phyloP scores from a whole-genome alignment of 1,140 invertebrate species.

The Neodiprion virginianus region DNA sequence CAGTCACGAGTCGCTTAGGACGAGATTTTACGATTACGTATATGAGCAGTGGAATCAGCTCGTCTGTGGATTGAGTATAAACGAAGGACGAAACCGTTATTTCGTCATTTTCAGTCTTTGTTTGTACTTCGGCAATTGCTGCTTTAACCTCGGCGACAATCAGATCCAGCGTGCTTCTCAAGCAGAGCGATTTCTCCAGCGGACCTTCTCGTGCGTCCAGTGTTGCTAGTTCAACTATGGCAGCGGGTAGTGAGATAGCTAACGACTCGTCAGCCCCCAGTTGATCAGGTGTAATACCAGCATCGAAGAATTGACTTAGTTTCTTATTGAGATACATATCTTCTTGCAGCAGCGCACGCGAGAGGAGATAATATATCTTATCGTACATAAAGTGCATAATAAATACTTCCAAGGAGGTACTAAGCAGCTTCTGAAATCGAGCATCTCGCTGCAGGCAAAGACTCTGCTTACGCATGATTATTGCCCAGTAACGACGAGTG shows the following conservation, averaged over 20 bases:
- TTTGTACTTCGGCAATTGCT: slow-evolving; percentile 40
- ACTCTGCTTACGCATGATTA: slow-evolving; percentile 36
- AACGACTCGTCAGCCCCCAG: slow-evolving; percentile 39
- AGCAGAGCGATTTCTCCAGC: slow-evolving; percentile 43
- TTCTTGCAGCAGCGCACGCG: slow-evolving; percentile 29
- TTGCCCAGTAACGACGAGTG: slow-evolving; percentile 41
- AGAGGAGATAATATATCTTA: slow-evolving; percentile 37
- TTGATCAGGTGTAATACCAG: slow-evolving; percentile 40
- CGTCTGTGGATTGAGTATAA: slow-evolving; percentile 27
- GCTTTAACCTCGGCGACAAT: slow-evolving; percentile 45
- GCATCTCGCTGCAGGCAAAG: slow-evolving; percentile 45
- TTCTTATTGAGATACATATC: slow-evolving; percentile 37
- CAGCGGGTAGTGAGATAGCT: slow-evolving; percentile 40
- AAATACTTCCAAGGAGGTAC: slow-evolving; percentile 43
- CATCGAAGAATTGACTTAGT: slow-evolving; percentile 33
- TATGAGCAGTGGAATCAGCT: slow-evolving; percentile 42
- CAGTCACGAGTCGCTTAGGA: slow-evolving; percentile 37
- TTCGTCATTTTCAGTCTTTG: slow-evolving; percentile 28
- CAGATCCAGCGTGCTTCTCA: slow-evolving; percentile 44
- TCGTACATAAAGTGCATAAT: slow-evolving; percentile 44
- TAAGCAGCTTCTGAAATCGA: slow-evolving; percentile 44
- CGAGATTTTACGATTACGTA: slow-evolving; percentile 44
- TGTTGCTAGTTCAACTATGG: slow-evolving; percentile 44
- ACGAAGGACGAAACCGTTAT: slow-evolving; percentile 20
- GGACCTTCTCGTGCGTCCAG: slow-evolving; percentile 39